Percentiles rank a stretch among this genome's conserved stretches.
Conservation (phyloP, 2,797 vertebrate genomes). For the Galagoides demidoff region DNA sequence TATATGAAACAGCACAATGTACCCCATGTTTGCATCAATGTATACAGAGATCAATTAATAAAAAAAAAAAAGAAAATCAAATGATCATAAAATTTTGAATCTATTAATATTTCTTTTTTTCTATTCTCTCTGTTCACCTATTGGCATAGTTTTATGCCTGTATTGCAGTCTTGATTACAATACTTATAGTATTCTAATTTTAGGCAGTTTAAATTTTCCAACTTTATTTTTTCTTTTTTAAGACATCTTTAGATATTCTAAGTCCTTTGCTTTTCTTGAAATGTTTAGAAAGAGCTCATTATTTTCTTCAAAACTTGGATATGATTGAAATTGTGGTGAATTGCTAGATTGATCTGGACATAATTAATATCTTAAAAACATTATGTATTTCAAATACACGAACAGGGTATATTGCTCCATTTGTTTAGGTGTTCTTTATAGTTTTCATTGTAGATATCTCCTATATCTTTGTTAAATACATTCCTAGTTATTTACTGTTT, state of each 20-base stretch:
- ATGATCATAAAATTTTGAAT: not conserved
- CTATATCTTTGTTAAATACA: not conserved
- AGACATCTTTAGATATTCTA: slow-evolving; percentile 14
- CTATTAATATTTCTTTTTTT: not conserved
- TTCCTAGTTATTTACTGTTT: not conserved
- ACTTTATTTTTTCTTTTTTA: not conserved
- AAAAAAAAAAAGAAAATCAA: too few relatives aligned
- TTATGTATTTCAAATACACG: not conserved
- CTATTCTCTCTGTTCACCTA: not conserved
- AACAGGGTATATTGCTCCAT: not conserved
- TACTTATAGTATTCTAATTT: not conserved
- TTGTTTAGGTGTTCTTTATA: slow-evolving; percentile 41
- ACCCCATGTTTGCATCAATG: too few relatives aligned
- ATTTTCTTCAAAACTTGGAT: not conserved
- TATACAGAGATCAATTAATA: too few relatives aligned
- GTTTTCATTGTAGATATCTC: not conserved
- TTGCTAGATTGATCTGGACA: not conserved
- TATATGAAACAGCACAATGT: too few relatives aligned
- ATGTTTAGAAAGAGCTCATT: not conserved
- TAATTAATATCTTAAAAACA: slow-evolving; percentile 1
- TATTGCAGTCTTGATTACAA: not conserved
- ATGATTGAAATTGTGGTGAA: not conserved
- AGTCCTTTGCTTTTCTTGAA: not conserved
- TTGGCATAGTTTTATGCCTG: not conserved
- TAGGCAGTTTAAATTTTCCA: not conserved